Percentiles rank a stretch among this genome's conserved stretches.
Evolutionary conservation across 2,113 vertebrate genomes (phyloP).

Genomic region (Semnornis frantzii): DNA sequence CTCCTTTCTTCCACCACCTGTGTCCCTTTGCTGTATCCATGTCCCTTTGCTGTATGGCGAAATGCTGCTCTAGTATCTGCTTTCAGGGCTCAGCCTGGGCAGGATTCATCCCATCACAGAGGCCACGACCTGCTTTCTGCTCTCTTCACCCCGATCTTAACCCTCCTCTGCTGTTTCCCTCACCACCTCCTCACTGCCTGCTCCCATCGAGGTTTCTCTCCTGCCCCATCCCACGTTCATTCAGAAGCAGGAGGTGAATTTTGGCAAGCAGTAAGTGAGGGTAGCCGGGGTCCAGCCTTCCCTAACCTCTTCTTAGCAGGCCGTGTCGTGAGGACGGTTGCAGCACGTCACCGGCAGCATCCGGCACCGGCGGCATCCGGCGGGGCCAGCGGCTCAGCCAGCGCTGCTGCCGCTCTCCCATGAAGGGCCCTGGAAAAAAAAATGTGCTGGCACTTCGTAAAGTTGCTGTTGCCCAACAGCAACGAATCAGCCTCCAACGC

Average conservation of each 20-base stretch:
- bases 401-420: not conserved
- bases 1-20: not conserved
- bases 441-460: not conserved
- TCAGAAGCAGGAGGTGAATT: not conserved
- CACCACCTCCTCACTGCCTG: not conserved
- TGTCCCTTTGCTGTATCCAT: not conserved
- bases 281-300: not conserved
- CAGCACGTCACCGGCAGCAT: not conserved
- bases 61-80: not conserved
- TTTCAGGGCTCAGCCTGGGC: not conserved
- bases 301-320: not conserved
- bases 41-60: not conserved
- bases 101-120: not conserved
- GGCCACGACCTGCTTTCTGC: not conserved
- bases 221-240: not conserved
- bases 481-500: not conserved
- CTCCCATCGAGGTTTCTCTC: not conserved
- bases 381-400: fast-evolving
- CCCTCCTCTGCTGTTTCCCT: not conserved
- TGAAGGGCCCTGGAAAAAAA: not conserved
- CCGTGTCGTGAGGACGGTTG: fast-evolving
- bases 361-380: not conserved
- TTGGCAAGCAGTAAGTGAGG: not conserved
- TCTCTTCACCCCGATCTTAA: not conserved
- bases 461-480: not conserved